Evolutionary conservation across 1,140 invertebrate genomes (phyloP), one percentile per base, ranked within the genome.

Genomic region (Liolophura sinensis): DNA sequence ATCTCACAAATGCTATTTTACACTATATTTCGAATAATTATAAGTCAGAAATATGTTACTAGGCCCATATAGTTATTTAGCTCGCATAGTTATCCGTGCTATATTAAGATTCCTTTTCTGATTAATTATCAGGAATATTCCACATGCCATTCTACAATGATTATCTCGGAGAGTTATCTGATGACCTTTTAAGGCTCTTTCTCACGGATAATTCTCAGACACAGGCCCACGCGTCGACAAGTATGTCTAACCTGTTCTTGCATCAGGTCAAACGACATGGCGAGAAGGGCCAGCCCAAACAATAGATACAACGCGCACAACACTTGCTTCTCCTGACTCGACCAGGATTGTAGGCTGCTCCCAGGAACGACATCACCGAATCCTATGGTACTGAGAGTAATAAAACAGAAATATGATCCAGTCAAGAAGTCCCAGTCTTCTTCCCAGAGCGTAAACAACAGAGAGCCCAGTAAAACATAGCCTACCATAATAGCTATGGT

Each of bases 211-310:
- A 81, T 77, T 15, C 80, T 78, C 25, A 82, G 67, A 64, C 79
- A 79, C 60, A 69, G 72, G 31, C 78, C 80, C 14, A 92, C 85
- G 24, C 89, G 88, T 59, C 91, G 87, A 72, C 93, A 90, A 82
- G 95, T 95, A 20, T 71, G 75, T 66, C 81, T 80, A 0, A 96
- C 91, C 82, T 96, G 93, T 82, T 97, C 93, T 87, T 96, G 95
- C 92, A 97, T 96, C 40, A 99, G 88, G 88, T 99, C 98, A 87
- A 99, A 99, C 85, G 95, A 98, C 97, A 99, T 99, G 71, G 96
- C 96, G 57, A 98, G 94, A 1, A 99, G 85, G 0, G 97, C 96
- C 91, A 98, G 96, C 25, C 97, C 97, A 61, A 98, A 89, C 86
- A 98, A 91, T 22, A 85, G 73, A 65, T 85, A 85, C 31, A 84